Conservation (phyloP, 2,797 vertebrate genomes). For the Hafferia zeledoni region DNA sequence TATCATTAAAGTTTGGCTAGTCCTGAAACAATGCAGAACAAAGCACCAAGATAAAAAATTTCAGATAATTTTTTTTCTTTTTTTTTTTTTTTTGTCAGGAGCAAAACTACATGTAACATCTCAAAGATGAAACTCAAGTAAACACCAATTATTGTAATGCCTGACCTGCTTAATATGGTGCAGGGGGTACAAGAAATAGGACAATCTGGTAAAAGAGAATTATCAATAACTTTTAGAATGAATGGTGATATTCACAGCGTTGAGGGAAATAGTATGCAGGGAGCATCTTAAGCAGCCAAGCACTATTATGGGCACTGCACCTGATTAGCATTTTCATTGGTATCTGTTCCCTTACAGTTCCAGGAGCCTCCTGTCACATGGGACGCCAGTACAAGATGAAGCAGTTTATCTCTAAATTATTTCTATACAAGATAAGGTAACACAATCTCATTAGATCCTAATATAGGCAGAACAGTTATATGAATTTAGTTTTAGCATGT, state of each 20-base stretch:
- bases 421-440: conserved; percentile 7
- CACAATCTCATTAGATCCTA: neutral
- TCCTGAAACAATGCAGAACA: neutral
- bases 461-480: neutral
- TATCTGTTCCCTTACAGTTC: neutral
- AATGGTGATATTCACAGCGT: neutral
- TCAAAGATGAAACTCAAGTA: neutral
- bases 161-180: neutral
- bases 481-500: neutral
- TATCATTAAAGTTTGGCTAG: neutral
- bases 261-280: neutral
- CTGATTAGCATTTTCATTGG: neutral
- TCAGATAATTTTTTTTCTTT: rapidly evolving
- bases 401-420: neutral
- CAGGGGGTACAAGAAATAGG: neutral
- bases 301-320: neutral
- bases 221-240: neutral
- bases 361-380: neutral
- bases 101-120: neutral
- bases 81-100: neutral
- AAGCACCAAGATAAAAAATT: neutral
- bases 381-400: neutral
- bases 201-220: neutral
- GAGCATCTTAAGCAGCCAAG: neutral
- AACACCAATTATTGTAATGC: neutral